Base-by-base conservation (phyloP, 2,888 invertebrate species). In the Cryptocheilus praepositus region DNA sequence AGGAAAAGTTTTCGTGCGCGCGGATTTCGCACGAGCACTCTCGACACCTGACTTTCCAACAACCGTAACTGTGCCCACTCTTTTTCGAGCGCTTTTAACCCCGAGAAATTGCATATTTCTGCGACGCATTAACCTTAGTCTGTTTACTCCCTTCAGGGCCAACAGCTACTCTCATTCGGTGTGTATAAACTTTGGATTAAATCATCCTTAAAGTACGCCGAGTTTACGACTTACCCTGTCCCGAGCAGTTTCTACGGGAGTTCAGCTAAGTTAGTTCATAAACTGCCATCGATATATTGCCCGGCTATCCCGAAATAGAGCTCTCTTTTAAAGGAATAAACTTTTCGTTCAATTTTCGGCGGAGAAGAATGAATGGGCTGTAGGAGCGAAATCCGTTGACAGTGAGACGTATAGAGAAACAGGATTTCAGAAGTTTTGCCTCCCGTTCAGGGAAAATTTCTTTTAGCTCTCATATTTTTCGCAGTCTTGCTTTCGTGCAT, bases 151-250 rank as follows among this genome's bases (percentile, higher is more conserved):
- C 8, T 45, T 15, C 36, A 13, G 43, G 19, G 16, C n/a, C 16
- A 13, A 51, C 13, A 44, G 13, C 21, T n/a, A 67, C 56, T 64
- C 54, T 71, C 64, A 71, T 74, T 75, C 54, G 59, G 36, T 25
- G 45, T 18, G 18, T 21, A 60, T 28, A 64, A 78, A 75, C 74
- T 74, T 71, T 53, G 70, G 70, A 77, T 81, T 76, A 76, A 81
- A 78, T 78, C 76, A 75, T 72, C 70, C 76, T 76, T 74, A 69
- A 76, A 79, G 69, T 70, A 67, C 64, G 62, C 56, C 68, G 67
- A 72, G 71, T 79, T 81, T 75, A 71, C 63, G 71, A 67, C 59
- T 56, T 15, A 36, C 53, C 57, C 49, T 66, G 77, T 74, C 67
- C 55, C 68, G 67, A 57, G 62, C 62, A 75, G 67, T 73, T 73